Evolutionary conservation across 2,888 invertebrate genomes (phyloP).

Genomic region (Cordilura impudica): DNA sequence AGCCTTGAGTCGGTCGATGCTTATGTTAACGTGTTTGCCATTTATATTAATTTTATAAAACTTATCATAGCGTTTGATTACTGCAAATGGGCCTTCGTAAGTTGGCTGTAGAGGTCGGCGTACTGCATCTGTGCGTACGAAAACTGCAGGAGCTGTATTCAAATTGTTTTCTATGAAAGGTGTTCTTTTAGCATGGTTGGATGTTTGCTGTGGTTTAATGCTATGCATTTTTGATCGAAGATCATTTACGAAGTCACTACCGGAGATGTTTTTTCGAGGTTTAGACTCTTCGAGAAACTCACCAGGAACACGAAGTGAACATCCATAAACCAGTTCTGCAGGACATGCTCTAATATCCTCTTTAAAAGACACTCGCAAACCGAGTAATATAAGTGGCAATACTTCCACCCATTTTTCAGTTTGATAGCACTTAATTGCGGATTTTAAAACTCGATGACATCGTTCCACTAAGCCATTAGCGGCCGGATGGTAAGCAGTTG

Average conservation of each 20-base stretch:
- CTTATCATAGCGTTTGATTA: slow-evolving; percentile 37
- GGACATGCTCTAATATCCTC: too few species aligned
- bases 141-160: too few species aligned
- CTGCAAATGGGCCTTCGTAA: slow-evolving; percentile 35
- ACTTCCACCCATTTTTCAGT: slow-evolving; percentile 44
- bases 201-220: too few species aligned
- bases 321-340: too few species aligned
- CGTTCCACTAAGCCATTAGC: slow-evolving; percentile 52
- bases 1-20: slow-evolving; percentile 41
- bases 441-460: slow-evolving; percentile 40
- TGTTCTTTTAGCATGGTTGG: too few species aligned
- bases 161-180: too few species aligned
- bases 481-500: slow-evolving; percentile 32
- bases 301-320: too few species aligned
- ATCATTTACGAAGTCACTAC: too few species aligned
- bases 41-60: slow-evolving; percentile 27
- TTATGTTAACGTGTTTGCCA: slow-evolving; percentile 35
- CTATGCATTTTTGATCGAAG: too few species aligned
- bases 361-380: slow-evolving; percentile 41
- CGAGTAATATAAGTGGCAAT: slow-evolving; percentile 44
- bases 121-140: slow-evolving; percentile 43
- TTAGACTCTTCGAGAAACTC: too few species aligned
- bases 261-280: too few species aligned
- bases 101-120: slow-evolving; percentile 42
- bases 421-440: slow-evolving; percentile 42